Evolutionary conservation across 2,888 invertebrate species (phyloP), one percentile per base, ranked within the genome.

Genomic region (Folsomia manolachei): DNA sequence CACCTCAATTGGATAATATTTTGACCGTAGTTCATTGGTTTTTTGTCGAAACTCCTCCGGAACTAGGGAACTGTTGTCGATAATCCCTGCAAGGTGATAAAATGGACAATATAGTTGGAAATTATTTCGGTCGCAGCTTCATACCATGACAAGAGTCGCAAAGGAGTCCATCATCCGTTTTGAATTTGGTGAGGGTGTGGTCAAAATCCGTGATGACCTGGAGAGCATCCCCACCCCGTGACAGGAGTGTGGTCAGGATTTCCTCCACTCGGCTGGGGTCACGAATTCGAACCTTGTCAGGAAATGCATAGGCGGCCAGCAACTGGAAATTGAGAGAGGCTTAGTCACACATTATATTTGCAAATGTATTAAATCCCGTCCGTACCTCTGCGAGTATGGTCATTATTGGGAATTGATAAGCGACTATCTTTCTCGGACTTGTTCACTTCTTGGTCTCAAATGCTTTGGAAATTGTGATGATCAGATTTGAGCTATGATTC

Each of bases 201-300:
- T 96, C 96, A 83, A 95, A 96, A 84, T 96, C 96, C 0, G 93
- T 91, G 0, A 96, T 91, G 27, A 95, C 86, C 87, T 95, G 89
- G 73, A 80, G 23, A 11, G n/a, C 27, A 56, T 26, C 39, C 4
- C 51, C 51, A 23, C 65, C 65, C 4, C 21, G 18, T n/a, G 7
- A 7, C 11, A 56, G 4, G 4, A 56, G 7, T 14, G 11, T 4
- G 4, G 4, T n/a, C 18, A 56, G 56, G 4, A 14, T 56, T n/a
- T 21, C 19, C 21, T 56, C 56, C 19, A 56, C 56, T 14, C 19
- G 7, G 7, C n/a, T 19, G 4, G 56, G 56, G 19, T 56, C 56
- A 19, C 56, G 56, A 56, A 56, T 56, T n/a, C n/a, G 7, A 4
- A 56, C 11, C 56, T 56, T 56, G 7, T 56, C 56, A 19, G 56